phyloP scores from a whole-genome alignment of 1,140 invertebrate genomes.

The Sitophilus oryzae region DNA sequence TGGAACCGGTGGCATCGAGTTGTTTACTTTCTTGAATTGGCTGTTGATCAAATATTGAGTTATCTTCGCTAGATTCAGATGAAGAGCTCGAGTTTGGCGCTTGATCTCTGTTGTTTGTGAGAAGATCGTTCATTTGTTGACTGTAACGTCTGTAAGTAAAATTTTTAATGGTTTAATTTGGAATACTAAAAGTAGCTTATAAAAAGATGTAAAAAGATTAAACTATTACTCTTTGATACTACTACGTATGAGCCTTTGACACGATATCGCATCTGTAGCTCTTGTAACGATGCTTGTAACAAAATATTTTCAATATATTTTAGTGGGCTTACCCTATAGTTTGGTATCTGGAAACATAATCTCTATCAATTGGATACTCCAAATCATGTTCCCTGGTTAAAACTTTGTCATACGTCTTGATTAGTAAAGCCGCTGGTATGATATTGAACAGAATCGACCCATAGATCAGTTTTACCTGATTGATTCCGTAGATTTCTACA shows the following conservation, averaged over 20 bases:
- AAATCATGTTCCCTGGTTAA: neutral
- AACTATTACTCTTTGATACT: too few relatives aligned
- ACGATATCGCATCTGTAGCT: too few relatives aligned
- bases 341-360: slow-evolving; percentile 19
- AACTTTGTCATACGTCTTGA: slow-evolving; percentile 8
- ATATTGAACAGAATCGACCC: slow-evolving; percentile 24
- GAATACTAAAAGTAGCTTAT: neutral
- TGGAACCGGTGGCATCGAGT: neutral
- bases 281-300: too few relatives aligned
- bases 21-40: neutral
- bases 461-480: slow-evolving; percentile 18
- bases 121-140: slow-evolving; percentile 27
- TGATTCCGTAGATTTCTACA: slow-evolving; percentile 9
- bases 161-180: neutral
- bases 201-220: too few relatives aligned
- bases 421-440: slow-evolving; percentile 21
- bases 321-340: slow-evolving; percentile 25
- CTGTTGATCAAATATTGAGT: neutral
- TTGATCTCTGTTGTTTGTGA: slow-evolving; percentile 9
- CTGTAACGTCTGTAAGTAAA: slow-evolving; percentile 11
- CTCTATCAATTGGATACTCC: too few relatives aligned
- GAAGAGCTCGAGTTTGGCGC: neutral
- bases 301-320: too few relatives aligned
- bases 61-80: neutral
- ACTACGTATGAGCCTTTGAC: too few relatives aligned